These are phyloP conservation scores for Bolinopsis microptera DNA, from an alignment of 37 sponge, comb jelly and placozoan species.

Conservation along the genomic window DNA sequence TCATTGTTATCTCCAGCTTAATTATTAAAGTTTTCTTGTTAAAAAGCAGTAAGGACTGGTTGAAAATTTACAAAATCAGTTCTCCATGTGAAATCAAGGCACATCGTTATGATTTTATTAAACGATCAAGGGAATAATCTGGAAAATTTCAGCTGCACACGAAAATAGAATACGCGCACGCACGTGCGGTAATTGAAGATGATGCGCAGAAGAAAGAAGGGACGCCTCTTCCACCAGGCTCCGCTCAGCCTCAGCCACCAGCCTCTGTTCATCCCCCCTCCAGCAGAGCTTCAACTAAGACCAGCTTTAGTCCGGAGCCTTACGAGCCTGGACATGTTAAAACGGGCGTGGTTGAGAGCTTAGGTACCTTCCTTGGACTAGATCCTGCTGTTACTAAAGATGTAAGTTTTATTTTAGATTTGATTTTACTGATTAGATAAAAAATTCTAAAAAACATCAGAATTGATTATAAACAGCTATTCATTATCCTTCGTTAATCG, in stretches of 20 bases:
- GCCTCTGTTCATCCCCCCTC: background rate
- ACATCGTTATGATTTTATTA: too few species aligned
- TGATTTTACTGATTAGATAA: too few species aligned
- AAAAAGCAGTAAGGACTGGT: too few species aligned
- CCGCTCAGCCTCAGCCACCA: background rate
- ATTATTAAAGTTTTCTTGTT: too few species aligned
- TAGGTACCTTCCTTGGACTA: background rate
- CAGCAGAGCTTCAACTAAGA: background rate
- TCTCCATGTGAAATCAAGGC: too few species aligned
- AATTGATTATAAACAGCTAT: too few species aligned
- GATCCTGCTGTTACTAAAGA: constrained; percentile 25
- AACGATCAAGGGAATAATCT: too few species aligned
- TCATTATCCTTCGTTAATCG: too few species aligned
- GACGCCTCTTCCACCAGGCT: background rate
- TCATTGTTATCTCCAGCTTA: too few species aligned
- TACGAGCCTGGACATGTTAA: background rate
- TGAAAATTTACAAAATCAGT: too few species aligned
- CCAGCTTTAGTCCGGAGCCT: constrained; percentile 24
- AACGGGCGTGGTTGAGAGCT: background rate
- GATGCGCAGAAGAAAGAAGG: background rate
- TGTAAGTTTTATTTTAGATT: background rate
- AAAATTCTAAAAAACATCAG: too few species aligned
- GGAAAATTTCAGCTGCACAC: constrained; percentile 43
- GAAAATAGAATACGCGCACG: constrained; percentile 48
- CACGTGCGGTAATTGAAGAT: constrained; percentile 9